Conservation (phyloP, 2,113 vertebrate genomes). For the Takifugu bimaculatus region DNA sequence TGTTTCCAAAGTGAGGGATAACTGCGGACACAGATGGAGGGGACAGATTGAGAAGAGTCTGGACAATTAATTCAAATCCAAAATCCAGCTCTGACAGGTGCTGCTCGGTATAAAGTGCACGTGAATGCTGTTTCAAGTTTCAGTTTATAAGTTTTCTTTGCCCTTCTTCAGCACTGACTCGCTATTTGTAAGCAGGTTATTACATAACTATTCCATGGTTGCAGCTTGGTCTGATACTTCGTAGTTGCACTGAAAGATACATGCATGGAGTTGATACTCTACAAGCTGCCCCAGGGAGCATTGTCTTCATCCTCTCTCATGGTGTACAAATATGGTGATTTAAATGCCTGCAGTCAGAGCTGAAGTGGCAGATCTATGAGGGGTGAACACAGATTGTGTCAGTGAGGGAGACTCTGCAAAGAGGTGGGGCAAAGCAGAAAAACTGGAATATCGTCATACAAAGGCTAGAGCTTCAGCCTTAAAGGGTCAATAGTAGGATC, state of each 20-base stretch:
- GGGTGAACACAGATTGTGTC: constrained; percentile 35
- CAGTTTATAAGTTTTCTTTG: constrained; percentile 1
- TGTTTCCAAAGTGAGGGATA: not conserved
- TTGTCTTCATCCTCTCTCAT: not conserved
- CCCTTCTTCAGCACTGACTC: constrained; percentile 23
- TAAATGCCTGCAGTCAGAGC: constrained; percentile 15
- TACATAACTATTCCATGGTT: constrained; percentile 21
- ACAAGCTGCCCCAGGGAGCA: not conserved
- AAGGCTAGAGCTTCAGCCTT: not conserved
- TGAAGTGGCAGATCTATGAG: constrained; percentile 24
- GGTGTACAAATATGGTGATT: constrained; percentile 12
- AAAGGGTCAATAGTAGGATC: not conserved
- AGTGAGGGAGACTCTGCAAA: constrained; percentile 14
- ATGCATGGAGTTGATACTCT: constrained; percentile 2
- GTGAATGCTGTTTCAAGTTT: not conserved
- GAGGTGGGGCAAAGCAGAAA: constrained; percentile 36
- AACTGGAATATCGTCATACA: constrained; percentile 26
- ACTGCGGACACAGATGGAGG: not conserved
- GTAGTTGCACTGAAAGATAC: constrained; percentile 4
- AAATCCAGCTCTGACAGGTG: not conserved
- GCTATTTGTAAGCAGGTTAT: constrained; percentile 18
- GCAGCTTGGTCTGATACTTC: not conserved
- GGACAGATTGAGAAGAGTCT: constrained; percentile 6
- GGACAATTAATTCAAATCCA: not conserved
- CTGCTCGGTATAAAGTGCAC: not conserved